Percentiles rank a stretch among this genome's conserved stretches.
These are phyloP conservation scores for Diplodus puntazzo DNA, from an alignment of 2,797 vertebrate genomes.

Conservation along the genomic window DNA sequence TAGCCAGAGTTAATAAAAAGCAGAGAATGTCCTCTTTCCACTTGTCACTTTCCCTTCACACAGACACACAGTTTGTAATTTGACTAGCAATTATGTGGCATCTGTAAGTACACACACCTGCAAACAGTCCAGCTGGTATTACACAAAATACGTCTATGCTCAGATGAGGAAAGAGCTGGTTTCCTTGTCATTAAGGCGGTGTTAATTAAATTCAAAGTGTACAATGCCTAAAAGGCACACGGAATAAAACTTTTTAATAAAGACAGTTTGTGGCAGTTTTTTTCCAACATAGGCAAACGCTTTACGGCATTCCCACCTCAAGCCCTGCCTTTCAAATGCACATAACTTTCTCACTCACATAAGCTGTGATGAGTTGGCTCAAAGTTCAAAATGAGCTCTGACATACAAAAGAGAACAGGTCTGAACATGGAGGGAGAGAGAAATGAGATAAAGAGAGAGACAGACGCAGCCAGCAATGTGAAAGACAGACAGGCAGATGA, in stretches of 20 bases:
- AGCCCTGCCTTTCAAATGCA: slow-evolving; percentile 42
- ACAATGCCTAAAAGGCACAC: neutral
- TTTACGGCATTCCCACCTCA: slow-evolving; percentile 14
- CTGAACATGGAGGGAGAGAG: slow-evolving; percentile 64
- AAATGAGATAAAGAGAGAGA: slow-evolving; percentile 29
- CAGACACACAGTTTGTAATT: slow-evolving; percentile 29
- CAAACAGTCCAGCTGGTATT: slow-evolving; percentile 24
- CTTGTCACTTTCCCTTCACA: slow-evolving; percentile 30
- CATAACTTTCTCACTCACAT: slow-evolving; percentile 42
- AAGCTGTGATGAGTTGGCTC: slow-evolving; percentile 64
- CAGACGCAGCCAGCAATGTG: slow-evolving; percentile 11
- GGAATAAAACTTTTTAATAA: slow-evolving; percentile 12
- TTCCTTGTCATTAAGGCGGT: neutral
- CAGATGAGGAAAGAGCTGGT: slow-evolving; percentile 8
- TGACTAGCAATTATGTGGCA: slow-evolving; percentile 30
- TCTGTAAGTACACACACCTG: slow-evolving; percentile 38
- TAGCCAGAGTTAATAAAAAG: slow-evolving; percentile 58
- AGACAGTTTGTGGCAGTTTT: slow-evolving; percentile 23
- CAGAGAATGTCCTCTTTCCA: slow-evolving; percentile 59
- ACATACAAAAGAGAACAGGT: slow-evolving; percentile 66
- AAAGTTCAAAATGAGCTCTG: slow-evolving; percentile 77
- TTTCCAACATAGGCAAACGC: slow-evolving; percentile 26
- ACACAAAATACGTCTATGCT: neutral
- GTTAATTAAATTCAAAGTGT: slow-evolving; percentile 10
- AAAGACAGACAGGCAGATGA: slow-evolving; percentile 45